Base-by-base conservation (phyloP, 2,797 vertebrate species). In the Danio kyathit region DNA sequence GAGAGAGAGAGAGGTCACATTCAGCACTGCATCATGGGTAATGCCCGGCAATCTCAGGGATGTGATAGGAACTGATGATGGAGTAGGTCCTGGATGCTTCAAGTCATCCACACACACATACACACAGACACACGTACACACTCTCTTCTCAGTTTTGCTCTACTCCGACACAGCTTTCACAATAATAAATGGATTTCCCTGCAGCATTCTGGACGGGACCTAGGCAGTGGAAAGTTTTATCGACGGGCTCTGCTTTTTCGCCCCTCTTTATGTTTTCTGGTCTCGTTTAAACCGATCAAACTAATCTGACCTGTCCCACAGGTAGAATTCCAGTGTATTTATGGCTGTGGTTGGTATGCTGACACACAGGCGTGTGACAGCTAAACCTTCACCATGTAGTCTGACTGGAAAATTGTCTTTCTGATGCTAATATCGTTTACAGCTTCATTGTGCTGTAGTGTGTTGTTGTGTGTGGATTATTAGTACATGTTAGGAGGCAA, bases 151-250 rank as follows among this genome's bases (percentile, higher is more conserved):
- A 21, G 61, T 69, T 67, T 52, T 67, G 38, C 54, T 81, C 73
- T 56, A 82, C 74, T 57, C 80, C 40, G 80, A 72, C 71, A 84
- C 74, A 66, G 67, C 85, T 82, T 84, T 80, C 80, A 80, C 66
- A 43, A 72, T 80, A 84, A 87, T 82, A 77, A 83, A 88, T 88
- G 83, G 60, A 77, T 80, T 85, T 80, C 74, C 74, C 74, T 71
- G 41, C 43, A 65, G 82, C 79, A 38, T 61, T 72, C 86, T 80
- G 86, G 79, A 76, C 82, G 14, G 74, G 74, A 59, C 81, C 80
- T 74, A 80, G 60, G 21, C 81, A 61, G 74, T 89, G 89, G 90
- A 92, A 89, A 85, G 38, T 83, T 87, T 56, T 88, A 90, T 92
- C 81, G 89, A 91, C 90, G 88, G 66, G 54, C 89, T 86, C 85